Conservation (phyloP, 2,888 invertebrate genomes). For the Sturmia bella region DNA sequence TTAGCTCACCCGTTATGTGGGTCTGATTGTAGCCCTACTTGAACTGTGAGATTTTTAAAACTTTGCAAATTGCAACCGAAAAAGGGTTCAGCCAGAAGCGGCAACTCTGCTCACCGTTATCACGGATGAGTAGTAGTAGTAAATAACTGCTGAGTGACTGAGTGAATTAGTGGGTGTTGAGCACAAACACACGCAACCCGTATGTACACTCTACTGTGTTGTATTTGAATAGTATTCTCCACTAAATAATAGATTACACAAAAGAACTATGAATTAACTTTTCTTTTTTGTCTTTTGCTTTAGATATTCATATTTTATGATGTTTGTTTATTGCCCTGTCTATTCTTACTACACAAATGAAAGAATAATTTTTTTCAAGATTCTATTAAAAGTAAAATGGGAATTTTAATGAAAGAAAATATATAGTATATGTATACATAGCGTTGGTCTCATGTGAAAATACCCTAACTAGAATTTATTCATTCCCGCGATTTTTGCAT, state of each 20-base stretch:
- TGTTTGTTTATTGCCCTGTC: not conserved
- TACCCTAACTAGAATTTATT: too few relatives aligned
- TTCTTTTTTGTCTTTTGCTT: not conserved
- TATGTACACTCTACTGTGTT: not conserved
- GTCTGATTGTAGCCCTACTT: too few relatives aligned
- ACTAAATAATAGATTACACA: slow-evolving; percentile 22
- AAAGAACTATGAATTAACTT: slow-evolving; percentile 52
- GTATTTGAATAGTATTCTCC: not conserved
- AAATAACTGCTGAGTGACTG: not conserved
- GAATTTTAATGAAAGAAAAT: slow-evolving; percentile 9
- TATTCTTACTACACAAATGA: slow-evolving; percentile 14
- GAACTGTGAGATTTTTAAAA: too few relatives aligned
- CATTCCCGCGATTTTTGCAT: too few relatives aligned
- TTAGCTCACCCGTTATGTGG: too few relatives aligned
- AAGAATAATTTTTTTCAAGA: slow-evolving; percentile 60
- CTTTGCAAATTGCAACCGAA: too few relatives aligned
- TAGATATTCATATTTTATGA: not conserved
- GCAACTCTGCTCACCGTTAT: too few relatives aligned
- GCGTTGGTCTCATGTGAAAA: too few relatives aligned
- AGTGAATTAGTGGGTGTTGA: not conserved
- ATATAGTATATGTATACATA: not conserved
- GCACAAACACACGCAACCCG: not conserved
- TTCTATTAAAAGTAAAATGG: slow-evolving; percentile 51
- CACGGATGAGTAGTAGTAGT: not conserved
- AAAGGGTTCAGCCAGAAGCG: too few relatives aligned